Evolutionary conservation across 2,888 invertebrate genomes (phyloP), one percentile per base, ranked within the genome.

Genomic region (Saturnia japonica): DNA sequence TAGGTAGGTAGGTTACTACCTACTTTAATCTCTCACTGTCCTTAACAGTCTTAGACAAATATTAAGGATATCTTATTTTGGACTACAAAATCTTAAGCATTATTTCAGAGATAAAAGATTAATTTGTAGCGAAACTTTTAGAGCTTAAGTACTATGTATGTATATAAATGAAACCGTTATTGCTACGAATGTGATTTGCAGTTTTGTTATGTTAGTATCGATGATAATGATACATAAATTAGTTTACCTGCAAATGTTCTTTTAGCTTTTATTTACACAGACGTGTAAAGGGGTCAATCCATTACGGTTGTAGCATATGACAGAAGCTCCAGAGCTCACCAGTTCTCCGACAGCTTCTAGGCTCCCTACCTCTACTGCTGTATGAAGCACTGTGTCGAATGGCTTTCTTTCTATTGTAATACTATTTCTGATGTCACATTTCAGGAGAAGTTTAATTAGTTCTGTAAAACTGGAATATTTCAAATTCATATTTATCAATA

Each of bases 221-320:
- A 12, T 28, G 0, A 51, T 8, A 12, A 9, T 43, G 3, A 43
- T 43, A 43, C 14, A 43, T 43, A 43, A 22, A 60, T 42, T 43
- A 11, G 16, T 8, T 25, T 74, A 80, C 82, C 80, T 77, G 77
- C n/a, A 81, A 69, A 16, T 78, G 72, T 67, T 76, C 74, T 47
- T 78, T 78, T 11, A 75, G 73, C 1, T 74, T 68, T 78, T 81
- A 28, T 76, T 71, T 1, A 82, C 78, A 34, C 82, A 82, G 7
- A 80, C 43, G 42, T 82, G 82, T 73, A 82, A 76, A 0, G 82
- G 75, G 7, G 80, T 81, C 0, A 74, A 68, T 1, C 82, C 82
- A 0, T 75, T 70, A 19, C 70, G 70, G 64, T 79, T 78, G 34
- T 76, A 72, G 1, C 67, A 25, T 0, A 70, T 71, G 0, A 74